Base-by-base conservation (phyloP, 2,113 vertebrate genomes). In the Saccopteryx bilineata region DNA sequence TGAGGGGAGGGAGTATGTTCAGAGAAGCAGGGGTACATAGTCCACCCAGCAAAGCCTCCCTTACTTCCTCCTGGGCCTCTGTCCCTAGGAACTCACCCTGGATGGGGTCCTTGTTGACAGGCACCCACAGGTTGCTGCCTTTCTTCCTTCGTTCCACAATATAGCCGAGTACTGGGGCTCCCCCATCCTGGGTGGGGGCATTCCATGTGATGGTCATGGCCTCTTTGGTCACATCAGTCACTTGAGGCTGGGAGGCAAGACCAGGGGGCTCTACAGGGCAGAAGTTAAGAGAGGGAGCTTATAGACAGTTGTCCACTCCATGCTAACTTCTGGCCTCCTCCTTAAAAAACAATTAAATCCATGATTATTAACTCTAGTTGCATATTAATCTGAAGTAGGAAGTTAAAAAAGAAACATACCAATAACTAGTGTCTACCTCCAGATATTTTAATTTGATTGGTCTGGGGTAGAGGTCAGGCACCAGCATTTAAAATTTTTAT, bases 81-180 rank as follows among this genome's bases (percentile, higher is more conserved):
- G 71, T 63, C 52, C 33, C 63, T 23, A 52, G 86, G 14, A 17
- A 50, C 97, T 97, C 81, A 99, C 98, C 98, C 98, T 98, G 96
- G 76, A 98, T 74, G n/a, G 96, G 96, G n/a, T 98, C 98, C 82
- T 98, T 96, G 58, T 97, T 98, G 88, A 98, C 61, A 48, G 97
- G 95, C 60, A 98, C 90, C 98, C 97, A 98, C 87, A 98, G 95
- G 50, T 63, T 98, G 94, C 97, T 98, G 48, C 98, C 97, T 96
- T 98, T 98, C 95, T 98, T 98, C 81, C 94, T 98, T 85, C 96
- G 96, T 92, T 98, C 97, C 52, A 97, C 96, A 85, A 98, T 33
- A 68, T 98, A 98, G 46, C 98, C 91, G 19, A 98, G 94, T 60
- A 98, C 89, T 18, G 97, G 31, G 11, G 97, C 97, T 26, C 98